These are phyloP conservation scores for Sebastes aleutianus DNA, from an alignment of 2,797 vertebrate species.

Conservation along the genomic window DNA sequence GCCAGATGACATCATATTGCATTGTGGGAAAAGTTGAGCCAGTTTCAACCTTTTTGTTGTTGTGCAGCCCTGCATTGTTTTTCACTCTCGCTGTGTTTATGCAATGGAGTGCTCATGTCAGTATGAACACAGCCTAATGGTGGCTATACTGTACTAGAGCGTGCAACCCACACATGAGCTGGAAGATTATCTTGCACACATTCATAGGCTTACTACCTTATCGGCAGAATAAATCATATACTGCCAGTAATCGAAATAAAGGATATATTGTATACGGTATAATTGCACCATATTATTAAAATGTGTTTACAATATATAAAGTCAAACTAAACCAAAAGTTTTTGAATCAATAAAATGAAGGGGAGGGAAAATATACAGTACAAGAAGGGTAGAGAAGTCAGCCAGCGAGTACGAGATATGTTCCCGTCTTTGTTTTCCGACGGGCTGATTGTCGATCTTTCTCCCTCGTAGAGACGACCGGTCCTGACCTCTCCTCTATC, in stretches of 20 bases:
- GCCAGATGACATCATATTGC: neutral
- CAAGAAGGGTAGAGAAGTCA: neutral
- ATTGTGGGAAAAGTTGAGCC: neutral
- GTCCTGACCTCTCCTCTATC: conserved; percentile 45
- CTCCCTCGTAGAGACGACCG: conserved; percentile 16
- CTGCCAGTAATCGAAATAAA: neutral
- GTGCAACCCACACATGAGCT: neutral
- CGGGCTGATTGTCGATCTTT: conserved; percentile 12
- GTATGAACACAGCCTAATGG: neutral
- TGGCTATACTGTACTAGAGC: neutral
- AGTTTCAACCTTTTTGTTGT: neutral
- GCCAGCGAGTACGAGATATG: neutral
- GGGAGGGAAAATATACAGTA: neutral
- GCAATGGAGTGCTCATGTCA: neutral
- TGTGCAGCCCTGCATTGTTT: neutral
- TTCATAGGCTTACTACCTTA: neutral
- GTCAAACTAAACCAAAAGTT: neutral
- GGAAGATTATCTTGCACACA: neutral
- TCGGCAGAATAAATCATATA: neutral
- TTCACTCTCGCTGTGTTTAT: neutral
- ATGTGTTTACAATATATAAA: neutral
- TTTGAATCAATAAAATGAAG: neutral
- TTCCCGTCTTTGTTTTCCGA: conserved; percentile 8
- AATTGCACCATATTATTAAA: neutral
- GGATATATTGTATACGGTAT: neutral